Conservation (phyloP, 2,797 vertebrate genomes). For the Glossophaga mutica region DNA sequence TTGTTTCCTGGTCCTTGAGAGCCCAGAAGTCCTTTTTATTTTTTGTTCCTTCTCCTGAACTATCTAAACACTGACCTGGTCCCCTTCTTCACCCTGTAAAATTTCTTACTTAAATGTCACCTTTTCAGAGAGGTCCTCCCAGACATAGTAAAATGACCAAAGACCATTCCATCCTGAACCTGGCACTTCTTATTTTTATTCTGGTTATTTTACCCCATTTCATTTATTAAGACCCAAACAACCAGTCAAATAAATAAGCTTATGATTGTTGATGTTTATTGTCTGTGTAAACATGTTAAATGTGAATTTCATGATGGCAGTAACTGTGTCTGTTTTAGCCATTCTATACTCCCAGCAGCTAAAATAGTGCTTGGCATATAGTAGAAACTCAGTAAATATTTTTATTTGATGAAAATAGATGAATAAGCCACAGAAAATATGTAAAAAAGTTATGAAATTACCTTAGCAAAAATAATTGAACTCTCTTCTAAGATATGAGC, state of each 20-base stretch:
- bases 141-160: background rate
- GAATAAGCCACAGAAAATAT: constrained; percentile 11
- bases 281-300: background rate
- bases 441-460: background rate
- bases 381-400: background rate
- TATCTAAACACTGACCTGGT: background rate
- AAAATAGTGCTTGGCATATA: background rate
- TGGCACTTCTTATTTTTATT: background rate
- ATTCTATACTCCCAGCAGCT: background rate
- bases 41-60: background rate
- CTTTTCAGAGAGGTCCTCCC: background rate
- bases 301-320: background rate
- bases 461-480: background rate
- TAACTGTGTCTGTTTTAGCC: background rate
- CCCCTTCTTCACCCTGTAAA: background rate
- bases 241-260: background rate
- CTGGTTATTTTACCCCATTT: background rate
- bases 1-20: background rate
- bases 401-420: background rate
- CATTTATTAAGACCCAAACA: background rate
- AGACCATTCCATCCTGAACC: background rate
- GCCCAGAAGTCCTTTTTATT: background rate
- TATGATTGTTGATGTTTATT: background rate
- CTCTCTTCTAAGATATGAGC: background rate
- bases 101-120: background rate